Evolutionary conservation across 2,113 vertebrate species (phyloP), one percentile per base, ranked within the genome.

Genomic region (Nerophis ophidion): DNA sequence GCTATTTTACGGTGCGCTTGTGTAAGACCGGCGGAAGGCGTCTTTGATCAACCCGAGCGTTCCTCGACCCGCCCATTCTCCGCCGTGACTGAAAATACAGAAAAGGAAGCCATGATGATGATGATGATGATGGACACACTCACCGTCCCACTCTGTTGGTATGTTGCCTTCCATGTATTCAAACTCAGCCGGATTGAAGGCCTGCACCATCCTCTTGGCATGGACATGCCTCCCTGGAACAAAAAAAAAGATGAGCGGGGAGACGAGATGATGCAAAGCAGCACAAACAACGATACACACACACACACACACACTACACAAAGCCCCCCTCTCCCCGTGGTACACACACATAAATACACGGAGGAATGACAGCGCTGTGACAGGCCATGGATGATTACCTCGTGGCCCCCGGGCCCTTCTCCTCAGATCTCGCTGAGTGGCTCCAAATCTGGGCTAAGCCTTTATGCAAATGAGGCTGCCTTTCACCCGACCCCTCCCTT

Each of bases 101-200:
- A 19, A 26, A 49, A 40, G 2, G n/a, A 40, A 4, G 26, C n/a
- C 0, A 36, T 10, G 35, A 36, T 12, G 36, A 42, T 26, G 26
- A 26, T 9, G 1, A 36, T 10, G 35, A 36, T 12, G 36, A 42
- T 26, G 68, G 63, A 75, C 60, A 68, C 51, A 81, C 85, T 92
- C 91, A 98, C 96, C 96, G 86, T 98, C 95, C 97, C 96, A 99
- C 89, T 97, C 96, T 14, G 65, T 70, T 74, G 97, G 97, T 83
- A 98, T 95, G 81, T 71, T 85, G 65, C 93, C 93, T 67, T 72
- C 84, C 77, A 86, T 68, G 86, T 96, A 98, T 57, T 92, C 87
- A 65, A 86, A 71, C 54, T 90, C 90, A 51, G 83, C 77, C 65
- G 76, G 79, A 84, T 91, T 92, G 80, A 86, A 73, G 63, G 89